Conservation (phyloP, 37 sponge, comb jelly and placozoan genomes). For the Crambe crambe region DNA sequence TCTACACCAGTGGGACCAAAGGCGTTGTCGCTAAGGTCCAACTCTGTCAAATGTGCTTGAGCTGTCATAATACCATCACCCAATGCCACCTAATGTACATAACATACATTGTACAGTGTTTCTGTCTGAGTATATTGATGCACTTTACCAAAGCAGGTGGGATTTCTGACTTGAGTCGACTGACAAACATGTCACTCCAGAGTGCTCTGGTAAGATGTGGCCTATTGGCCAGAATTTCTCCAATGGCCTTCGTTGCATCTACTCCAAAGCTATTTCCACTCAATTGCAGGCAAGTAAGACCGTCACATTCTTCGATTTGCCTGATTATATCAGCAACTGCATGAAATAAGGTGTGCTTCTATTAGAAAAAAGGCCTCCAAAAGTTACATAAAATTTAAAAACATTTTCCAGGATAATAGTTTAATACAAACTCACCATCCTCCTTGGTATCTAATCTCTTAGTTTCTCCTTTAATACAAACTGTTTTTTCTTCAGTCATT, state of each 20-base stretch:
- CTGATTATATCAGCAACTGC: constrained; percentile 76
- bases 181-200: constrained; percentile 98
- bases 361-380: neutral
- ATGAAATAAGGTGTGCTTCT: neutral
- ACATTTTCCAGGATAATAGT: no score
- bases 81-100: constrained; percentile 52
- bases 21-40: constrained; percentile 98
- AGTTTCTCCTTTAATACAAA: constrained; percentile 23
- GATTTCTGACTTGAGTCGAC: constrained; percentile 90
- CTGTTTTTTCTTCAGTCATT: neutral
- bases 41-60: constrained; percentile 74
- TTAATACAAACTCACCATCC: constrained; percentile 52
- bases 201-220: constrained; percentile 69
- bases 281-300: constrained; percentile 71
- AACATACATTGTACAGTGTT: neutral
- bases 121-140: neutral
- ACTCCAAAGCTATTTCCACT: constrained; percentile 96
- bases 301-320: constrained; percentile 66
- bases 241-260: constrained; percentile 89
- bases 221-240: constrained; percentile 59
- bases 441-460: constrained; percentile 60
- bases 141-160: constrained; percentile 81
- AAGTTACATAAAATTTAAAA: no score
- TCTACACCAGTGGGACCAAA: constrained; percentile 96
- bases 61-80: constrained; percentile 84